A percentile compares a stretch with the other conserved stretches of the same genome.
Conservation (phyloP, 2,113 vertebrate genomes). For the Azemiops feae region DNA sequence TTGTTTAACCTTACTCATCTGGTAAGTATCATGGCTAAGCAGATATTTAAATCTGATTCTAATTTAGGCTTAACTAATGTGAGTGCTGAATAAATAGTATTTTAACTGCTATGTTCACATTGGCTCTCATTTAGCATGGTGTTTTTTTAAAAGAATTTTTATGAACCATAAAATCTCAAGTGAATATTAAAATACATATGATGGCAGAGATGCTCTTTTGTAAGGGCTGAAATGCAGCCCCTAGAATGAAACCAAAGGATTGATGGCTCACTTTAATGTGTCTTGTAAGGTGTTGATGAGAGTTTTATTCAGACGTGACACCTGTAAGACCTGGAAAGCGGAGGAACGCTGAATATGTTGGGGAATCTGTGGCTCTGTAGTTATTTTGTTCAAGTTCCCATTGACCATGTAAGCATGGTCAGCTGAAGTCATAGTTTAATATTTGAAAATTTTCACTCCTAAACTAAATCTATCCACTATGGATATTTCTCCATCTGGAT, state of each 20-base stretch:
- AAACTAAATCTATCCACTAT: neutral
- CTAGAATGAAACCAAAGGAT: neutral
- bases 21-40: neutral
- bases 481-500: neutral
- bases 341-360: neutral
- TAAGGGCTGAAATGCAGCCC: neutral
- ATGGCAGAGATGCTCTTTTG: neutral
- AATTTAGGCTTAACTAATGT: neutral
- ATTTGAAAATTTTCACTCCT: neutral
- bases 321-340: neutral
- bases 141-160: neutral
- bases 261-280: no score
- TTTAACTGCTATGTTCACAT: neutral
- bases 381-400: neutral
- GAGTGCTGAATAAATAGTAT: neutral
- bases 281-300: neutral
- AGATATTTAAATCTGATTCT: neutral
- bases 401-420: neutral
- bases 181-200: neutral
- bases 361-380: neutral
- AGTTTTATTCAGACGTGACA: neutral
- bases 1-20: neutral
- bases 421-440: neutral
- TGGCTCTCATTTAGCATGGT: neutral
- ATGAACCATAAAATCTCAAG: neutral